Percentiles rank a stretch among this genome's conserved stretches.
Evolutionary conservation across 2,797 vertebrate species (phyloP).

Genomic region (Anguilla megastoma): DNA sequence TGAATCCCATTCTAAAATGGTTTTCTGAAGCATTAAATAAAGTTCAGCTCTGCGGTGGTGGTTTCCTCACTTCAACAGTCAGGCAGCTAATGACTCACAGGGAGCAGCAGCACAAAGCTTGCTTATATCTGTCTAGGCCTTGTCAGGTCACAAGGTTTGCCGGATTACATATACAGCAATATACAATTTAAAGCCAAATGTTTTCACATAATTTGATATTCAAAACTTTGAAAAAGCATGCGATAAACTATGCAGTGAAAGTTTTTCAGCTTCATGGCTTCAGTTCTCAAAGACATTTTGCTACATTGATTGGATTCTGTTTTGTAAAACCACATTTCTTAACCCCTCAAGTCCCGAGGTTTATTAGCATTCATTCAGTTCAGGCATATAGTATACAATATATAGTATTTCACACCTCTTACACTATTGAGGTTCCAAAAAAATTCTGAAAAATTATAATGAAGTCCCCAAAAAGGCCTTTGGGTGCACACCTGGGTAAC

Average conservation of each 20-base stretch:
- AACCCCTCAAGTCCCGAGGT: no score
- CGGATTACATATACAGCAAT: constrained; percentile 24
- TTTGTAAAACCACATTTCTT: background rate
- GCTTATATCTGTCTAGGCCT: constrained; percentile 19
- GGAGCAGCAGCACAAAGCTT: constrained; percentile 27
- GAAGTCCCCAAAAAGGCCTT: no score
- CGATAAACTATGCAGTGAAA: background rate
- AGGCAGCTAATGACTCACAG: constrained; percentile 54
- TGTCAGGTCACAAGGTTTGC: constrained; percentile 19
- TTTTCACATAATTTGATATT: constrained; percentile 8
- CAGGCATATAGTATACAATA: no score
- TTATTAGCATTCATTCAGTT: no score
- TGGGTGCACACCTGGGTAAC: no score
- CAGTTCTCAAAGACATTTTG: background rate
- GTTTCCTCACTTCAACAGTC: constrained; percentile 55
- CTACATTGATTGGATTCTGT: background rate
- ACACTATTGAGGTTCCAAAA: no score
- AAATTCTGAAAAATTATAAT: no score
- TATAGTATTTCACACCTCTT: no score
- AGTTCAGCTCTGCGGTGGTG: constrained; percentile 52
- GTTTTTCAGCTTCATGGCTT: background rate
- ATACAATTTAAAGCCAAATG: constrained; percentile 18
- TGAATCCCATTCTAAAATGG: constrained; percentile 55
- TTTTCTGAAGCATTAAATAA: constrained; percentile 64
- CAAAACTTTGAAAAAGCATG: background rate